phyloP scores from a whole-genome alignment of 2,888 invertebrate genomes.

The Dynastes maya region DNA sequence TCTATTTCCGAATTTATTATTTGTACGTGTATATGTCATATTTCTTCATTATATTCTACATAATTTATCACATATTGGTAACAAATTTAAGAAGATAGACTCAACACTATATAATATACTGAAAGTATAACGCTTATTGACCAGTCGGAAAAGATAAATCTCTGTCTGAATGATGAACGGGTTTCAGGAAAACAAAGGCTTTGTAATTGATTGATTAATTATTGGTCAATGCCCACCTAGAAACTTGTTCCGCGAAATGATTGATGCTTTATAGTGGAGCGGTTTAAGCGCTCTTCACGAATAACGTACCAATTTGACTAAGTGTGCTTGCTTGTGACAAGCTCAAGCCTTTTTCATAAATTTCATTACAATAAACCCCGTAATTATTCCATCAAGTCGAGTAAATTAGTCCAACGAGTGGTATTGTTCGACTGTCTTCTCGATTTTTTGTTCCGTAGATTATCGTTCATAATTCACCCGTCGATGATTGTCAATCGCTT shows the following conservation, averaged over 20 bases:
- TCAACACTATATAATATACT: conserved; percentile 13
- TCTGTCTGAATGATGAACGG: conserved; percentile 57
- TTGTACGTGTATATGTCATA: too few species aligned
- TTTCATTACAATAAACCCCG: conserved; percentile 45
- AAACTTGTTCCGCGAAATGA: conserved; percentile 57
- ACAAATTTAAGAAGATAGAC: too few species aligned
- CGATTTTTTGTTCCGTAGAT: neutral
- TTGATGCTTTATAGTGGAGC: conserved; percentile 53
- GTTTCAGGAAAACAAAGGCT: conserved; percentile 58
- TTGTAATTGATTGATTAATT: conserved; percentile 61
- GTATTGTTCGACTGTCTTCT: neutral
- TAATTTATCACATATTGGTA: too few species aligned
- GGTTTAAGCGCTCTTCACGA: conserved; percentile 46
- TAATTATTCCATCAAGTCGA: conserved; percentile 43
- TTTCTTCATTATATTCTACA: too few species aligned
- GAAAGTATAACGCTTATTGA: conserved; percentile 43
- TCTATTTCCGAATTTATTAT: too few species aligned
- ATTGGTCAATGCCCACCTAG: conserved; percentile 57
- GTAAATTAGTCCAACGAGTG: conserved; percentile 33
- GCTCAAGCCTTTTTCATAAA: conserved; percentile 41
- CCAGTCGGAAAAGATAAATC: conserved; percentile 55
- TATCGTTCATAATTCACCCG: neutral
- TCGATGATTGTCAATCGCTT: conserved; percentile 1
- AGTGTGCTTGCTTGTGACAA: conserved; percentile 50
- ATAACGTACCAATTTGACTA: conserved; percentile 50